phyloP scores from a whole-genome alignment of 1,140 invertebrate genomes.

The Drosophila prosaltans region DNA sequence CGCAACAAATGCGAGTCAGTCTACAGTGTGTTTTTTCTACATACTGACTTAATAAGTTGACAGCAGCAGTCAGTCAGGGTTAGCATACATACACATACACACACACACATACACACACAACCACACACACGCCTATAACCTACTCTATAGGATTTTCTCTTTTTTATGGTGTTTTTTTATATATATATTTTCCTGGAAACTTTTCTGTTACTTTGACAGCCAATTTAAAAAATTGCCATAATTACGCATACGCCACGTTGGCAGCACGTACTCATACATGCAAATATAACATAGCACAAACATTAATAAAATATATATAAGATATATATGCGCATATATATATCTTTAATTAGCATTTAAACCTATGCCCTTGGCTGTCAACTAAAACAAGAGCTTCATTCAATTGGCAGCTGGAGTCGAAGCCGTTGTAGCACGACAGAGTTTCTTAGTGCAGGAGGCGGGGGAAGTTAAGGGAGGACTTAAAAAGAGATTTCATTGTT shows the following conservation, averaged over 20 bases:
- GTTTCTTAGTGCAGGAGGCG: too few species aligned
- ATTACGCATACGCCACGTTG: constrained; percentile 44
- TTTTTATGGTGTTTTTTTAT: background rate
- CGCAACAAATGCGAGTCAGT: constrained; percentile 41
- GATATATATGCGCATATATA: background rate
- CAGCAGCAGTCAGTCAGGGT: constrained; percentile 72
- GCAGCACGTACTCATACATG: constrained; percentile 3
- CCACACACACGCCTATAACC: background rate
- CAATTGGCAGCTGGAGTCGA: background rate
- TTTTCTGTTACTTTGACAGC: constrained; percentile 35
- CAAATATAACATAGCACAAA: constrained; percentile 15
- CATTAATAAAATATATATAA: constrained; percentile 5
- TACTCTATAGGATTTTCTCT: constrained; percentile 12
- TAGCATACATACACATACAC: constrained; percentile 46
- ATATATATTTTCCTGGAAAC: constrained; percentile 16
- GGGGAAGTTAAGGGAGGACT: background rate
- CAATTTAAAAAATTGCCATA: constrained; percentile 63
- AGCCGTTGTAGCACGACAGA: background rate
- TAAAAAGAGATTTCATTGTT: constrained; percentile 62
- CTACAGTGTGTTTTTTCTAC: constrained; percentile 33
- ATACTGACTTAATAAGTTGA: constrained; percentile 71
- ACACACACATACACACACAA: constrained; percentile 18
- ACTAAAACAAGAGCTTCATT: constrained; percentile 13
- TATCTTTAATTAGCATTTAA: constrained; percentile 68
- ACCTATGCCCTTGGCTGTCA: constrained; percentile 21